These are phyloP conservation scores for Lepidurus apus DNA, from an alignment of 1,140 invertebrate genomes.

Conservation along the genomic window DNA sequence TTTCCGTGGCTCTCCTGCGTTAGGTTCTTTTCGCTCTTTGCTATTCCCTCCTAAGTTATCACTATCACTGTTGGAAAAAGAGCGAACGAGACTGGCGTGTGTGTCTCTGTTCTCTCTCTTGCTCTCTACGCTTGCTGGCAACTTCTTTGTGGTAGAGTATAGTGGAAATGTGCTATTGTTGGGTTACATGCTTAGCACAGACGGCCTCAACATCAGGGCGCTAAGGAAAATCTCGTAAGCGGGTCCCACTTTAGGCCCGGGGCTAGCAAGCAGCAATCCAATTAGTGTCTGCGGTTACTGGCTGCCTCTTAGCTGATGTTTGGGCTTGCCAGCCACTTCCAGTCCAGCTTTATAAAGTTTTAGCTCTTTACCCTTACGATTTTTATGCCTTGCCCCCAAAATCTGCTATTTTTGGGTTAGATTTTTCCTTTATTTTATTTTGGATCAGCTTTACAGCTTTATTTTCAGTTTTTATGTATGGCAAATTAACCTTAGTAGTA, in stretches of 20 bases:
- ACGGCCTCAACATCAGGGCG: neutral
- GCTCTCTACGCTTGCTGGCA: neutral
- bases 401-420: no score
- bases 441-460: no score
- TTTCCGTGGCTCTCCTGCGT: neutral
- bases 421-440: no score
- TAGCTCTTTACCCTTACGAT: no score
- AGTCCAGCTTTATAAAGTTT: neutral
- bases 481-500: no score
- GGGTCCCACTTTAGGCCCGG: neutral
- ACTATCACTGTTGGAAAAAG: neutral
- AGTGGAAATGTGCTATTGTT: neutral
- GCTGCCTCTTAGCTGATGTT: conserved; percentile 17
- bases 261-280: neutral
- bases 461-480: no score
- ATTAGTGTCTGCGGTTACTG: conserved; percentile 8
- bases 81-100: neutral
- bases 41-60: neutral
- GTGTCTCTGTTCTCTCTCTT: neutral
- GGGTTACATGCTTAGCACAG: conserved; percentile 1
- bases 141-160: neutral
- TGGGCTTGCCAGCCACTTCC: neutral
- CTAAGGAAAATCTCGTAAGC: conserved; percentile 1
- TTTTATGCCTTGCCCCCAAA: no score
- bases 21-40: neutral